Evolutionary conservation across 2,888 invertebrate species (phyloP).

Genomic region (Heliconius ismenius): DNA sequence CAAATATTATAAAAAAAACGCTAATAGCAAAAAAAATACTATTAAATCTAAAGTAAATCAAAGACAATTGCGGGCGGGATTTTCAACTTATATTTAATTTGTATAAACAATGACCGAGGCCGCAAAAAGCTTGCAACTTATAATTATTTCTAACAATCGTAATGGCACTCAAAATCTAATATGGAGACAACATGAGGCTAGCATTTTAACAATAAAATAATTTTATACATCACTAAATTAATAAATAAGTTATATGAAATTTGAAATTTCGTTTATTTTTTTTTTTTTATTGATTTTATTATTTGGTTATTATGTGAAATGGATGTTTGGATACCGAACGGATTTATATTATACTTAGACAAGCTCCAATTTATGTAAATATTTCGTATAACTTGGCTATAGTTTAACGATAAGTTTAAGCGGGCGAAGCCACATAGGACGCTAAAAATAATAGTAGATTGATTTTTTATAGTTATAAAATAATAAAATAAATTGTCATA

Average conservation of each 20-base stretch:
- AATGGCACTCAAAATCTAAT: constrained; percentile 55
- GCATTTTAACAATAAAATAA: constrained; percentile 12
- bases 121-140: constrained; percentile 28
- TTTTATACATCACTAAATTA: not conserved
- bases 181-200: constrained; percentile 34
- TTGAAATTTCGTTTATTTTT: too few relatives aligned
- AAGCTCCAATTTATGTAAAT: too few relatives aligned
- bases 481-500: not conserved
- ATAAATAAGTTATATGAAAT: too few relatives aligned
- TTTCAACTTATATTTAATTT: constrained; percentile 7
- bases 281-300: too few relatives aligned
- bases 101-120: not conserved
- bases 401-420: not conserved
- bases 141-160: constrained; percentile 44
- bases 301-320: too few relatives aligned
- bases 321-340: too few relatives aligned
- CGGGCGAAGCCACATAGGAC: not conserved
- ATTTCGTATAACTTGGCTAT: not conserved
- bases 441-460: not conserved
- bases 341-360: not conserved
- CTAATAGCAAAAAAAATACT: constrained; percentile 4
- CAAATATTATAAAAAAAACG: not conserved
- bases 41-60: not conserved
- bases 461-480: not conserved
- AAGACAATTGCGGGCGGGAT: not conserved